Base-by-base conservation (phyloP, 1,140 invertebrate species). In the Aphelenchoides fujianensis region DNA sequence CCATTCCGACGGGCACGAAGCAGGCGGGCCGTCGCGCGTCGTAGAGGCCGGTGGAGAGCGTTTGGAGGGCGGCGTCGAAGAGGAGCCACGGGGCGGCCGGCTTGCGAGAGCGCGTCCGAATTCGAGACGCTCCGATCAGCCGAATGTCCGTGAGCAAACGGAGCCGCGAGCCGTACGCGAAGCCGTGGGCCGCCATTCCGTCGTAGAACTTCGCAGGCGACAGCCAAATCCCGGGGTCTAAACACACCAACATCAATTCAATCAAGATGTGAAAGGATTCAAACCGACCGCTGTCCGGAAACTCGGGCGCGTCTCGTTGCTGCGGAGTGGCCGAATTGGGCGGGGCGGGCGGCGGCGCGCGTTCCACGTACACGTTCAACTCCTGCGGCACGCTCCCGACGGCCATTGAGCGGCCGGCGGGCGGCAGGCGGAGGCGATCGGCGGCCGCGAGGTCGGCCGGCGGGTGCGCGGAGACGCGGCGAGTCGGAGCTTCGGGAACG, bases 21-120 rank as follows among this genome's bases (percentile, higher is more conserved):
- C 57, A 71, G 12, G 19, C 16, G 16, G 67, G 16, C 2, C n/a
- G 35, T n/a, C 27, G 19, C 3, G 61, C 9, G 71, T 70, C 69
- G 5, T 55, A 70, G 1, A 70, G 27, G 23, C 69, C 69, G n/a
- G 71, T 27, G n/a, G 23, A 55, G 28, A 70, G 35, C 28, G 28
- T 28, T 62, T 76, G 73, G 12, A 73, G 28, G 28, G 74, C 71
- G 35, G 41, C n/a, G 41, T 73, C 71, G 30, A 31, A 76, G 23
- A 76, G 48, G 9, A 76, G 5, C 71, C 71, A 73, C 3, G 12
- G 5, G 64, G 73, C 23, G 19, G 23, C 23, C 9, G 30, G 71
- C 19, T 9, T 54, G 9, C 27, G 16, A 12, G 16, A 53, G 41
- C 31, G 12, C 41, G 28, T 55, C 28, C 35, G 19, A 27, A 54